Evolutionary conservation across 2,888 invertebrate genomes (phyloP).

Genomic region (Notodonta dromedarius): DNA sequence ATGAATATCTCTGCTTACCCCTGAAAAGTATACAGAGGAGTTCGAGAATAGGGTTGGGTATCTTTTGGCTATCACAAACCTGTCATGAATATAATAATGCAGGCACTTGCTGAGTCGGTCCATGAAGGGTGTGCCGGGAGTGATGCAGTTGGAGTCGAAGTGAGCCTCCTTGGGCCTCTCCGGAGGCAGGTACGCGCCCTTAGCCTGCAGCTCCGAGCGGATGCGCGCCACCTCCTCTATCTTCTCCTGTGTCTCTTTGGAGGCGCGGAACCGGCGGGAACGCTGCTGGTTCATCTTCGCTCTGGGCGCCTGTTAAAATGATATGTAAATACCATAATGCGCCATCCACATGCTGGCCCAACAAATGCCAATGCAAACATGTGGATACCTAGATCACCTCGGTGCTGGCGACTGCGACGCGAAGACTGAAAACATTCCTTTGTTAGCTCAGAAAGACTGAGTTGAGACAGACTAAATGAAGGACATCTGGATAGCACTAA

Average conservation of each 20-base stretch:
- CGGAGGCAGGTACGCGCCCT: constrained; percentile 91
- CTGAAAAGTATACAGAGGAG: too few relatives aligned
- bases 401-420: too few relatives aligned
- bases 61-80: constrained; percentile 50
- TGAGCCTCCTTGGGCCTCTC: constrained; percentile 96
- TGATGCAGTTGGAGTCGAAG: constrained; percentile 99
- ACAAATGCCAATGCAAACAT: too few relatives aligned
- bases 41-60: too few relatives aligned
- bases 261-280: constrained; percentile 97
- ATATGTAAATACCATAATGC: too few relatives aligned
- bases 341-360: too few relatives aligned
- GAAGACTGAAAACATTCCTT: too few relatives aligned
- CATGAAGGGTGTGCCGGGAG: constrained; percentile 99
- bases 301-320: constrained; percentile 90
- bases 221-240: constrained; percentile 92
- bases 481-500: too few relatives aligned
- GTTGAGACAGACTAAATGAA: too few relatives aligned
- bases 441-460: too few relatives aligned
- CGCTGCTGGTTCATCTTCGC: constrained; percentile 99
- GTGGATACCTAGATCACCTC: too few relatives aligned
- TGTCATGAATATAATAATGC: constrained; percentile 94
- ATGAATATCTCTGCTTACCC: too few relatives aligned
- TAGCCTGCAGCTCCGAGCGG: constrained; percentile 88
- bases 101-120: constrained; percentile 93
- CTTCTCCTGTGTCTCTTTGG: constrained; percentile 97